phyloP scores from a whole-genome alignment of 2,113 vertebrate species.

The Cryptotis parvus region DNA sequence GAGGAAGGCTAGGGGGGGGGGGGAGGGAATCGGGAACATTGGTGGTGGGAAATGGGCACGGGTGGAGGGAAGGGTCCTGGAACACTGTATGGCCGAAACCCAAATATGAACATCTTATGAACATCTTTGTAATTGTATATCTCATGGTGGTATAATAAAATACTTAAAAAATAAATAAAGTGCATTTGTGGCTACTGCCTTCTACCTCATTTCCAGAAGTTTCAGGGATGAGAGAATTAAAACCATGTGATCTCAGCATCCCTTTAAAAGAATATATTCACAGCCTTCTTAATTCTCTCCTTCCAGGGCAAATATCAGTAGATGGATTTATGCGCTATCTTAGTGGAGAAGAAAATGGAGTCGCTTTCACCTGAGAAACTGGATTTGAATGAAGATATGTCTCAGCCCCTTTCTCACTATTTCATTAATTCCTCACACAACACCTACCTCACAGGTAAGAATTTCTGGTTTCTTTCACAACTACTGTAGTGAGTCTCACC shows the following conservation, averaged over 20 bases:
- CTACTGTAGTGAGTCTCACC: neutral
- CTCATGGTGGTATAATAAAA: too few relatives aligned
- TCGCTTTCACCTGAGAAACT: conserved; percentile 98
- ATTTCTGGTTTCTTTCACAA: neutral
- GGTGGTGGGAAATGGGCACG: too few relatives aligned
- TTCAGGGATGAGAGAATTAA: neutral
- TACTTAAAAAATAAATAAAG: too few relatives aligned
- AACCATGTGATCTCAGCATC: neutral
- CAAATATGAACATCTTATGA: too few relatives aligned
- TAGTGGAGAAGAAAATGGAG: conserved; percentile 96
- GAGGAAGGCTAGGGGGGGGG: too few relatives aligned
- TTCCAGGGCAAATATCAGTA: conserved; percentile 96
- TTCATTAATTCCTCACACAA: conserved; percentile 99
- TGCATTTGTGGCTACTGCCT: neutral
- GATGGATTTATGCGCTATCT: conserved; percentile 97
- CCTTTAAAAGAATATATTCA: conserved; percentile 10
- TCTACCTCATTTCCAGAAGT: neutral
- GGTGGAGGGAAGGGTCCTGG: too few relatives aligned
- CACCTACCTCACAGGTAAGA: conserved; percentile 98
- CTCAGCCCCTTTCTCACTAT: conserved; percentile 96
- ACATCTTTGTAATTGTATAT: too few relatives aligned
- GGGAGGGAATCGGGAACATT: too few relatives aligned
- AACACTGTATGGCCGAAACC: too few relatives aligned
- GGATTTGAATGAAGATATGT: conserved; percentile 99
- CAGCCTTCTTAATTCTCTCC: conserved; percentile 66